Conservation (phyloP, 2,113 vertebrate genomes). For the Cyanoramphus novaezelandiae region DNA sequence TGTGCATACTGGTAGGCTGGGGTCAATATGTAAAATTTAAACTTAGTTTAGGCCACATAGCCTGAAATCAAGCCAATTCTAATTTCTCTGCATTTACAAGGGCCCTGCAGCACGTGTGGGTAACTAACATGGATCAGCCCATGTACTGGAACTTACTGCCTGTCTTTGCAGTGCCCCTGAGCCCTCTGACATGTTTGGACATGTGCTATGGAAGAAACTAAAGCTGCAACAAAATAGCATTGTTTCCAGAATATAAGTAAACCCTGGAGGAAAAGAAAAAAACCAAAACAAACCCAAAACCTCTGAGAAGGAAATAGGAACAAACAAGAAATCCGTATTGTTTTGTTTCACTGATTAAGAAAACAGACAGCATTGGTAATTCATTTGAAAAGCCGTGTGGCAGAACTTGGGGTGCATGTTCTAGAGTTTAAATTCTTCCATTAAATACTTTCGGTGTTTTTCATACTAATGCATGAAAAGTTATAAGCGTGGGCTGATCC, state of each 20-base stretch:
- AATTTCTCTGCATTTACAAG: not conserved
- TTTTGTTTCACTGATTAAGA: not conserved
- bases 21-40: not conserved
- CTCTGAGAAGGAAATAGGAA: not conserved
- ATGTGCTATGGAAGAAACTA: not conserved
- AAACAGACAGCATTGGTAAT: not conserved
- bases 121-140: not conserved
- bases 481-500: not conserved
- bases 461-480: not conserved
- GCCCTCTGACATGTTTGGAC: not conserved
- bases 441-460: not conserved
- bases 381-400: not conserved
- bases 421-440: not conserved
- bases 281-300: not conserved
- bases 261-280: not conserved
- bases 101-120: not conserved
- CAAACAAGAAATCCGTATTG: not conserved
- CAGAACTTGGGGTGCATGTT: not conserved
- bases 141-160: rapidly evolving
- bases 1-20: not conserved
- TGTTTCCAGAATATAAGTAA: not conserved
- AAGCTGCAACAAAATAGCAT: not conserved
- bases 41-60: not conserved
- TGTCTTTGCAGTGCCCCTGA: not conserved
- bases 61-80: not conserved